Conservation (phyloP, 2,113 vertebrate species). For the Sceloporus tristichus region DNA sequence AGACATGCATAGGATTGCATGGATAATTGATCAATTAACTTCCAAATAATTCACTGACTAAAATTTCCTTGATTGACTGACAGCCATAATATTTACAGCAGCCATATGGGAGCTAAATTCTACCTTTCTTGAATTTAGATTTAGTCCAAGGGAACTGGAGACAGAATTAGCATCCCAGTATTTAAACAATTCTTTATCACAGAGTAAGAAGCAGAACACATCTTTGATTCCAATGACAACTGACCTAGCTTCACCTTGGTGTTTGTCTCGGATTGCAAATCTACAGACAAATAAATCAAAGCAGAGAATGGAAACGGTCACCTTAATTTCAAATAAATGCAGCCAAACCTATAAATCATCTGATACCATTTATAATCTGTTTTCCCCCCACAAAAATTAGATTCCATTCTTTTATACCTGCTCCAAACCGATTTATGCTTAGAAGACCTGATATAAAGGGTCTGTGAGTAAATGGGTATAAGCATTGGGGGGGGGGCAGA, state of each 20-base stretch:
- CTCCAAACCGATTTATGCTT: rapidly evolving
- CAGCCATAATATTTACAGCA: background rate
- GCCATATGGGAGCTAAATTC: background rate
- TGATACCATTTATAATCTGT: slow-evolving; percentile 17
- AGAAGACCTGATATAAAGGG: background rate
- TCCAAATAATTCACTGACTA: background rate
- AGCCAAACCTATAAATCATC: slow-evolving; percentile 34
- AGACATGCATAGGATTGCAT: background rate
- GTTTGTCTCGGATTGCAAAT: slow-evolving; percentile 26
- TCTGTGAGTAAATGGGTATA: background rate
- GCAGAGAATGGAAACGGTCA: slow-evolving; percentile 10
- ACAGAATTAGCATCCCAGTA: background rate
- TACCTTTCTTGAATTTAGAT: background rate
- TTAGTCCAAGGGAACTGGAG: slow-evolving; percentile 37
- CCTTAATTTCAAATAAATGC: background rate
- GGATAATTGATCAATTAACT: background rate
- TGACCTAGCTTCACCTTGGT: background rate
- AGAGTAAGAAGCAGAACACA: background rate
- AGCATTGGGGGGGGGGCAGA: too few species aligned
- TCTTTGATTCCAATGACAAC: slow-evolving; percentile 9
- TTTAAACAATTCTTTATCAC: slow-evolving; percentile 10
- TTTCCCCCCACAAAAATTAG: slow-evolving; percentile 5
- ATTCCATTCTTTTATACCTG: background rate
- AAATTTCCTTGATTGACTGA: background rate
- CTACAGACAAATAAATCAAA: slow-evolving; percentile 36